Evolutionary conservation across 2,113 vertebrate genomes (phyloP), one percentile per base, ranked within the genome.

Genomic region (Willisornis vidua): DNA sequence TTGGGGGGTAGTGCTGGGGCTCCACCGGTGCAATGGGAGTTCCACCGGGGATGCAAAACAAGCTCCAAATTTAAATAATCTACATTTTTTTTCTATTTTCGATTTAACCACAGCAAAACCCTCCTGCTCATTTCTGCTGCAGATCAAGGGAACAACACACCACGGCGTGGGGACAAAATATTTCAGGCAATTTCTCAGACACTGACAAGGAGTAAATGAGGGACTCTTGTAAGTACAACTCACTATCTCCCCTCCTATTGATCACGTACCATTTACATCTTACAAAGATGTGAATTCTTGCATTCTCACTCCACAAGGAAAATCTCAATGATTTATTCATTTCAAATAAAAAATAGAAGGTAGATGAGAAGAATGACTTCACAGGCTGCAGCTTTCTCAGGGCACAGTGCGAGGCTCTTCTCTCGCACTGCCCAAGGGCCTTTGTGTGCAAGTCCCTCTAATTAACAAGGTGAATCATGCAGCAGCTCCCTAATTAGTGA

Each of bases 381-480:
- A 99, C 98, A 99, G 98, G 98, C 98, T 98, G 98, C 91, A 96
- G 97, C 98, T 98, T 98, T 99, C 98, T 99, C 98, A 98, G 98
- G 99, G 99, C 99, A 98, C 98, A 98, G 98, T 98, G 98, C 97
- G 98, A 98, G 99, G 98, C 98, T 98, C 98, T 97, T 98, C 98
- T 98, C 97, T 97, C 98, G 95, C 97, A 96, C 95, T 93, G 98
- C 98, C 99, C 98, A 97, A 96, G 98, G 99, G 98, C 97, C 97
- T 98, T 98, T 98, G 98, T 98, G 98, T 98, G 98, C 98, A 98
- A 99, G 99, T 99, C 99, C 99, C 99, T 99, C 99, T 99, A 99
- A 99, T 99, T 99, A 99, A 99, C 99, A 99, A 99, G 99, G 99
- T 99, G 99, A 99, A 99, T 99, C 99, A 99, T 98, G 98, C 99